Base-by-base conservation (phyloP, 2,888 invertebrate genomes). In the Neoascia interrupta region DNA sequence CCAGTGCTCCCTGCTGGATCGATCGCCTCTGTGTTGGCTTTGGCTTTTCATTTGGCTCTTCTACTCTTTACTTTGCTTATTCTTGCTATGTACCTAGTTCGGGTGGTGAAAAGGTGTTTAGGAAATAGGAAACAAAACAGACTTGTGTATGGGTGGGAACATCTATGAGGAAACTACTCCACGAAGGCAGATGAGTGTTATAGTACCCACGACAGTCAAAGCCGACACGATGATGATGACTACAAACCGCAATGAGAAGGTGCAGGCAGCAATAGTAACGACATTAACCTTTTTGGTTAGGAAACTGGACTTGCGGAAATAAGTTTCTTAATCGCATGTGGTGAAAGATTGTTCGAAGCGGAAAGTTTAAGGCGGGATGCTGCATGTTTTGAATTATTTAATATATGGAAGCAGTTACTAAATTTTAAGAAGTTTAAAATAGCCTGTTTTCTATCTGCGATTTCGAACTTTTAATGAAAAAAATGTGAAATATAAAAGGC, bases 1-100 rank as follows among this genome's bases (percentile, higher is more conserved):
- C 72, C 73, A 73, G 73, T 79, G 73, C 79, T 73, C 61, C 66
- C 63, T 56, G 68, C 61, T 69, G 49, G 39, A 16, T 49, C n/a
- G 51, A 21, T 13, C 26, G 13, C 21, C 23, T 37, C 13, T 39
- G 23, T 28, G 31, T 45, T 53, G 10, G 13, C 26, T 53, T 47
- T 19, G n/a, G 18, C 34, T 13, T 36, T 16, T 56, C 13, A 16
- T 36, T 11, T 45, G 36, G n/a, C n/a, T n/a, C n/a, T 26, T 36
- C 6, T 34, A 26, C 36, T 18, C 16, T n/a, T 34, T 53, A 5
- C 19, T 11, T 15, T 39, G n/a, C 28, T 31, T 18, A 34, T 64
- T n/a, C 31, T 15, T n/a, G n/a, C n/a, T n/a, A n/a, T n/a, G n/a
- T n/a, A n/a, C n/a, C n/a, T n/a, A n/a, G n/a, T n/a, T 39, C 37